Evolutionary conservation across 2,888 invertebrate genomes (phyloP), one percentile per base, ranked within the genome.

Genomic region (Caenorhabditis sinica): DNA sequence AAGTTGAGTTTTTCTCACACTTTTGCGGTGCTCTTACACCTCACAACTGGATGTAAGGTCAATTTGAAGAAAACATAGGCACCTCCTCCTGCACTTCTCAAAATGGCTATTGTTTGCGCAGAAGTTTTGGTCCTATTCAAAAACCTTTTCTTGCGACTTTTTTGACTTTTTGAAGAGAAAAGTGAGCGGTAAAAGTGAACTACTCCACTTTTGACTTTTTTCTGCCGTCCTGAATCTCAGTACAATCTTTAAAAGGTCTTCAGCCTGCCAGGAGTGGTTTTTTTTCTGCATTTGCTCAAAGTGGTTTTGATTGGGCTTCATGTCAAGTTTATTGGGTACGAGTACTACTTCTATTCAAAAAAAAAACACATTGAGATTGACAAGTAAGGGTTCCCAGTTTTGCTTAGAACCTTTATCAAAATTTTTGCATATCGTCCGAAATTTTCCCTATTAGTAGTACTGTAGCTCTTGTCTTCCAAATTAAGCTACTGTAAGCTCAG

Each of bases 41-140:
- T 36, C 51, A 68, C 69, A 40, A 23, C 56, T 56, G 60, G 43
- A 72, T 74, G 61, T 40, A 73, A 81, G 40, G 63, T 75, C 65
- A 63, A 82, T 63, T 81, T 69, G 61, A 75, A 82, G 82, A 71
- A 75, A 76, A 76, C 63, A 82, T 71, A 60, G 53, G 43, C 33
- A 71, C 69, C 49, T 49, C 61, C 49, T 45, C 43, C 65, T 61
- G 77, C 63, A 61, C 61, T 77, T 77, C 69, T 77, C 71, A 72
- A 69, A 80, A 72, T 71, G 56, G 71, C 79, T 72, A 80, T 80
- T 80, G 80, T 80, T 80, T 80, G 80, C 80, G 28, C 20, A 28
- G 40, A 40, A 23, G 68, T 40, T 63, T 61, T 49, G 51, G 33
- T 6, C 45, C 71, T 79, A 72, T 79, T 79, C 79, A 79, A 79